Base-by-base conservation (phyloP, 2,888 invertebrate species). In the Epistrophella euchroma region DNA sequence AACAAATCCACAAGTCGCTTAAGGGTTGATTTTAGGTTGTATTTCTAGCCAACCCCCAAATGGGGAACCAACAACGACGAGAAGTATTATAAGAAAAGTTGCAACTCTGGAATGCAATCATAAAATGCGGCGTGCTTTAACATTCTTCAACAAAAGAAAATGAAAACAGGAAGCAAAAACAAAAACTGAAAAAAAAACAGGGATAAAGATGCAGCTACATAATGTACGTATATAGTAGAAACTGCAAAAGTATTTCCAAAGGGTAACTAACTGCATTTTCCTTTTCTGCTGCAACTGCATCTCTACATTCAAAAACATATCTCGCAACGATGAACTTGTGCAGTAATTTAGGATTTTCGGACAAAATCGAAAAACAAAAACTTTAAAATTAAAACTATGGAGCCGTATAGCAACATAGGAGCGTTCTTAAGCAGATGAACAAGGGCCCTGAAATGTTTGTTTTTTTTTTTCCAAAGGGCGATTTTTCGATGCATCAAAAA, bases 301-400 rank as follows among this genome's bases (percentile, higher is more conserved):
- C 22, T 22, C 7, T 28, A 28, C 19, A 55, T 25, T 45, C 40
- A 64, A 62, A 50, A 47, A 47, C 56, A 37, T 79, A 79, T 55
- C 73, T 78, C 47, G 73, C 70, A 78, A 83, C 73, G 83, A 78
- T 83, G 78, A 83, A 83, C 83, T 83, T 83, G 52, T 68, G 78
- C 82, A 83, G 82, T 83, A 83, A 83, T 83, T 83, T 68, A 83
- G 73, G 66, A 73, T 83, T 83, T 83, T 83, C 25, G 72, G 82
- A 78, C 82, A 17, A 77, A 72, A 81, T 77, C 13, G 60, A 45
- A 19, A 60, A 37, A 19, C 7, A 35, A 66, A 56, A 62, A 43
- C 15, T n/a, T 45, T 62, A 1, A 64, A 64, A 45, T 64, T 28
- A 64, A 32, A 28, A 17, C 62, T 10, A 62, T 28, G 62, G 25